A percentile compares a stretch with the other conserved stretches of the same genome.
phyloP scores from a whole-genome alignment of 1,140 invertebrate genomes.

The Drosophila rufa region DNA sequence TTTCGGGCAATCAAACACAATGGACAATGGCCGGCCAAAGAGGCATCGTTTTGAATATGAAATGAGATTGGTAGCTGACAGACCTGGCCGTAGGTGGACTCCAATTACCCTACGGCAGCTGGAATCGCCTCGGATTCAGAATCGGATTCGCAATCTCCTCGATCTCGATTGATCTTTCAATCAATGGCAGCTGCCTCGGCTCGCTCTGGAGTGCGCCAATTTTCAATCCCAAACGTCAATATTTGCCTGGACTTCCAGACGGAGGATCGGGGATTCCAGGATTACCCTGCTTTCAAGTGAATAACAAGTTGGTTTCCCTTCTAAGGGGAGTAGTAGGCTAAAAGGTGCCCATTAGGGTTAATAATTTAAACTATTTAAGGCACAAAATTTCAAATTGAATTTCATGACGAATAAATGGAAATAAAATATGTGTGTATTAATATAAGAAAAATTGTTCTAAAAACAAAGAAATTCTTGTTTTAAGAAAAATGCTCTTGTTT shows the following conservation, averaged over 20 bases:
- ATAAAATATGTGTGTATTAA: neutral
- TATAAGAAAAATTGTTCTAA: too few relatives aligned
- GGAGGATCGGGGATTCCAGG: constrained; percentile 54
- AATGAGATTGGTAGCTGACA: constrained; percentile 40
- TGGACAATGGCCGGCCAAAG: constrained; percentile 38
- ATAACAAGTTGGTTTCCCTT: constrained; percentile 1
- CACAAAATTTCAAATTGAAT: too few relatives aligned
- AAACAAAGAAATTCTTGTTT: too few relatives aligned
- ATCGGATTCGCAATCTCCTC: constrained; percentile 30
- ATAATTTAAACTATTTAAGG: neutral
- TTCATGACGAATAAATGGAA: too few relatives aligned
- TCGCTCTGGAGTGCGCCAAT: constrained; percentile 61
- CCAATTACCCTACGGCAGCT: constrained; percentile 74
- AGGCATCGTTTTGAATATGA: constrained; percentile 73
- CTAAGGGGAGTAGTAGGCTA: neutral
- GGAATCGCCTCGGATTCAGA: constrained; percentile 19
- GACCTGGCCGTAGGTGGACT: constrained; percentile 64
- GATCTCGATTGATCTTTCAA: constrained; percentile 74
- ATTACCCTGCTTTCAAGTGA: constrained; percentile 39
- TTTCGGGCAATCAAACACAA: constrained; percentile 65
- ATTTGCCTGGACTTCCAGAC: constrained; percentile 39
- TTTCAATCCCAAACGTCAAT: constrained; percentile 55
- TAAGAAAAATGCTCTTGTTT: too few relatives aligned
- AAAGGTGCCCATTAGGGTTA: neutral
- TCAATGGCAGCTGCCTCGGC: constrained; percentile 57